Evolutionary conservation across 2,113 vertebrate species (phyloP), one percentile per base, ranked within the genome.

Genomic region (Gallinago undulata): DNA sequence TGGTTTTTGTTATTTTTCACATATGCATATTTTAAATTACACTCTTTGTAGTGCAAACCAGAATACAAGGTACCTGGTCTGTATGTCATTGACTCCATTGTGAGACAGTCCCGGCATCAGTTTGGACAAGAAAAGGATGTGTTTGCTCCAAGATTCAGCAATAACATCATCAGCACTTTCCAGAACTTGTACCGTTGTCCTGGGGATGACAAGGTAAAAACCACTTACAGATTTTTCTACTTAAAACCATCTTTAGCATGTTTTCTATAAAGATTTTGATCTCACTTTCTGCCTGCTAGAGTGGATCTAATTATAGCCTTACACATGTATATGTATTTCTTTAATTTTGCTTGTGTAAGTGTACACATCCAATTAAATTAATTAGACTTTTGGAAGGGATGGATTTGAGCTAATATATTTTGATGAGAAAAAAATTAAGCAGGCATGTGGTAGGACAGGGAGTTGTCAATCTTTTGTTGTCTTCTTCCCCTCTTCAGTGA

Each of bases 21-120:
- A 23, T 87, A 48, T 10, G 27, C 17, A 51, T 13, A 17, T 94
- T 78, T 86, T 12, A 78, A 91, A 68, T 37, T 69, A 13, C 45
- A 11, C 96, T 88, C 27, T 93, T 91, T 90, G 2, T 63, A 99
- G 99, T 99, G 99, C 98, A 99, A 99, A 96, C 99, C 99, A 73
- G 99, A 99, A 97, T 99, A 99, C 98, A 99, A 99, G 97, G 99
- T 99, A 66, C 99, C 99, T 13, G 99, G 99, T 70, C 98, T 99
- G 63, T 99, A 99, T 86, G 99, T 99, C 87, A 99, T 99, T 96
- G 99, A 99, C 97, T 99, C 99, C 25, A 99, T 99, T 79, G 99
- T 99, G 89, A 98, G 99, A 82, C 99, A 99, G 96, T 99, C 99
- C 13, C 98, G 99, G 37, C 99, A 99, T 97, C 99, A 99, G 96